Evolutionary conservation across 2,113 vertebrate genomes (phyloP).

Genomic region (Nothoprocta perdicaria): DNA sequence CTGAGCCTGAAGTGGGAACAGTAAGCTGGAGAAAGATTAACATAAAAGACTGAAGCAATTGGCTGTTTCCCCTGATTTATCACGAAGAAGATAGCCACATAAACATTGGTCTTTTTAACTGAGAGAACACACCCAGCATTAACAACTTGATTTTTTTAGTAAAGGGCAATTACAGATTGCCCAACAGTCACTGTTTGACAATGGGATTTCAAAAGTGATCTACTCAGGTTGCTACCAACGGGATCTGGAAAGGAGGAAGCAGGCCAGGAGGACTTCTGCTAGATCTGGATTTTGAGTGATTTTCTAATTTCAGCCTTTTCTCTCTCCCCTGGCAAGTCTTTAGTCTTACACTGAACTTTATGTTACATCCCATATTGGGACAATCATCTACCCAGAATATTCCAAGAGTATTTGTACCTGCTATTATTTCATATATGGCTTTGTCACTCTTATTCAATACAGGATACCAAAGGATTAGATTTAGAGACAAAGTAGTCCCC

Average conservation of each 20-base stretch:
- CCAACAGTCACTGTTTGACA: neutral
- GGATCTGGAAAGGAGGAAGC: neutral
- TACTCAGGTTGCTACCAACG: too few relatives aligned
- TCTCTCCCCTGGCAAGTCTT: neutral
- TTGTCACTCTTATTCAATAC: too few relatives aligned
- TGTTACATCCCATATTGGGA: neutral
- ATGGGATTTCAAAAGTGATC: neutral
- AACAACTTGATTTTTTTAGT: neutral
- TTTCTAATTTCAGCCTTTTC: neutral
- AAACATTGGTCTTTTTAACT: neutral
- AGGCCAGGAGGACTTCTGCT: neutral
- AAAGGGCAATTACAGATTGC: neutral
- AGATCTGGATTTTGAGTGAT: neutral
- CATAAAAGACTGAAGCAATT: neutral
- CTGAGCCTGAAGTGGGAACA: neutral
- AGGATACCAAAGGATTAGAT: too few relatives aligned
- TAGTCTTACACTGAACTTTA: neutral
- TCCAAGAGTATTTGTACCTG: neutral
- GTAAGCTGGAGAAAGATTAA: neutral
- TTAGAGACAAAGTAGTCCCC: too few relatives aligned
- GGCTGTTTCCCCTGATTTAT: too few relatives aligned
- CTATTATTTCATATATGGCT: too few relatives aligned
- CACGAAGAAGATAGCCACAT: neutral
- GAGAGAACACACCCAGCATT: neutral
- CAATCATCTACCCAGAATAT: neutral